Evolutionary conservation across 2,888 invertebrate genomes (phyloP), one percentile per base, ranked within the genome.

Genomic region (Agriopis aurantiaria): DNA sequence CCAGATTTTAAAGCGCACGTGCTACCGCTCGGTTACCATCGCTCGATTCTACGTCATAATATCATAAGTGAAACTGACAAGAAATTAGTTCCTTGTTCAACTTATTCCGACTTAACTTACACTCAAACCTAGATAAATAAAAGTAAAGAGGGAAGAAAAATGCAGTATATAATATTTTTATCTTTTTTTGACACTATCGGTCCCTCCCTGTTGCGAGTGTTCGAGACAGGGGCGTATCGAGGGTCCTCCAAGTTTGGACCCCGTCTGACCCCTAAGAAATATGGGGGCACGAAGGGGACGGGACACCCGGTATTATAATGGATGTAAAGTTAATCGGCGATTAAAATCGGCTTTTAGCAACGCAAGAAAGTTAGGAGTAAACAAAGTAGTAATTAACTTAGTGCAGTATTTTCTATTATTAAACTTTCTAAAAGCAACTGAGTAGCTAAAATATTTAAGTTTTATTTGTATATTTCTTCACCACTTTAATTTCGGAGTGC

Each of bases 101-200:
- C 8, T 3, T 51, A 51, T 51, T 3, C 33, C 53, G 46, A 45
- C 45, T 56, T 17, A 66, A 43, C 55, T 40, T 41, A 17, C 46
- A 49, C 49, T 40, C 33, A 60, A 65, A 69, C 46, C 12, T 43
- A 65, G 62, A 72, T 65, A 68, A 45, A 58, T 49, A 59, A 46
- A 46, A 72, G 52, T 55, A 40, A 11, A 60, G 52, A 71, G 65
- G 62, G 65, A 62, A 77, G 81, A 85, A 88, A 91, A 87, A 82
- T 80, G 91, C 90, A 87, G 91, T 94, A 90, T 89, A 93, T 94
- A 90, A 91, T 91, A 90, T 89, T 93, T 93, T 94, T 94, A 94
- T 94, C 93, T 94, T 94, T 91, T 92, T 93, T 89, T 94, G 94
- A 94, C 94, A 92, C 91, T 94, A 94, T 94, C 94, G 84, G 85